Evolutionary conservation across 2,113 vertebrate genomes (phyloP), one percentile per base, ranked within the genome.

Genomic region (Psilopogon haemacephalus): DNA sequence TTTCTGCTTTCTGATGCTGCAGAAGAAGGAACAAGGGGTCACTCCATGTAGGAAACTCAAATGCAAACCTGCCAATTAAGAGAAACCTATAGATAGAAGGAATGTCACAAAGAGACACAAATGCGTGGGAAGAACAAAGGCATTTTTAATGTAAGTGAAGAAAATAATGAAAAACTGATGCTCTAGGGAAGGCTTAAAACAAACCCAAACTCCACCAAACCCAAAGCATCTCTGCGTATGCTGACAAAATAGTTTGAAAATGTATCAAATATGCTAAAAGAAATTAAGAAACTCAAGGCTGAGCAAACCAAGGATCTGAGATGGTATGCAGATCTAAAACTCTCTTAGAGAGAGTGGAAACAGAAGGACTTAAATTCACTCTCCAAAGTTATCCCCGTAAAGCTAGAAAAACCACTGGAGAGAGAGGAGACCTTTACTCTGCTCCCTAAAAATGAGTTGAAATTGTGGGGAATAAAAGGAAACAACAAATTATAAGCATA

Each of bases 21-120:
- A 89, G 95, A 97, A 87, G 5, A 42, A 95, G 87, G 89, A 97
- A 97, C 93, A 94, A 50, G 72, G 92, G 96, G 95, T 96, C 96
- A 95, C 65, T 95, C 92, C 81, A 94, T 38, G 37, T 90, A 94
- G 91, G 85, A 96, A 96, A 91, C 95, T 96, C 92, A 96, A 97
- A 97, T 96, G 95, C 95, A 97, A 97, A 96, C 95, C 95, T 96
- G 95, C 95, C 95, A 97, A 97, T 97, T 97, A 97, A 92, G 63
- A 67, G 90, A 90, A 96, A 83, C 80, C 76, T 94, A 80, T 72
- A 86, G 90, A 95, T 95, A 93, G 92, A 91, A 94, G 69, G 93
- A 87, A 93, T 93, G 92, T 85, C 95, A 95, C 65, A 83, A 80
- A 92, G 80, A 93, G 40, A 54, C 27, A 87, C 42, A 94, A 96